Evolutionary conservation across 2,113 vertebrate species (phyloP).

Genomic region (Cisticola juncidis): DNA sequence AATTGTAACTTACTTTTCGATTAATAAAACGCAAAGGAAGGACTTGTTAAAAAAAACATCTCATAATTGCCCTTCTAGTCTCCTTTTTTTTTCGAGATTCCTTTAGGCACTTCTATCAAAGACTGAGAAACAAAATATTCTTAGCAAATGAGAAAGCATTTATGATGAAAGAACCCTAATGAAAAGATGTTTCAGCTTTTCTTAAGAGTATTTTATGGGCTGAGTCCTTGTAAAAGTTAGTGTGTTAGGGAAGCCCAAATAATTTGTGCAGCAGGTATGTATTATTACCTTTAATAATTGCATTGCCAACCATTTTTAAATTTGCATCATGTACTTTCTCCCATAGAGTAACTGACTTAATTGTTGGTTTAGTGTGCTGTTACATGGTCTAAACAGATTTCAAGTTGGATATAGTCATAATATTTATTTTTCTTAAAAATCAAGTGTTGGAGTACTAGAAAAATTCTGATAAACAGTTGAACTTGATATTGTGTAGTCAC

Average conservation of each 20-base stretch:
- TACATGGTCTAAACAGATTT: neutral
- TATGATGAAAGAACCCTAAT: neutral
- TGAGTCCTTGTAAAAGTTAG: neutral
- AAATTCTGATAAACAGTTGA: neutral
- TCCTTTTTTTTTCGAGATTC: neutral
- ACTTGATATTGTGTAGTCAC: neutral
- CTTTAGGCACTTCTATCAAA: neutral
- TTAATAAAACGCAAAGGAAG: neutral
- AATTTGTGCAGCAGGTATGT: neutral
- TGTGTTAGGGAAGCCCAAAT: neutral
- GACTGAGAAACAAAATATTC: neutral
- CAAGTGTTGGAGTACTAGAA: neutral
- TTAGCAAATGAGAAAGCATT: neutral
- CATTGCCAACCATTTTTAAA: neutral
- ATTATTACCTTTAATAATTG: neutral
- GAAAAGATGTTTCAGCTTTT: neutral
- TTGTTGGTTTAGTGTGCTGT: neutral
- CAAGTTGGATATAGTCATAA: neutral
- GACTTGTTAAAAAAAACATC: neutral
- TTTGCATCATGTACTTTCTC: neutral
- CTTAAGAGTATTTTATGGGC: neutral
- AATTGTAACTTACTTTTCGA: neutral
- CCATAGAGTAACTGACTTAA: neutral
- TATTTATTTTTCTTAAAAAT: neutral
- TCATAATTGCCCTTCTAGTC: neutral